Evolutionary conservation across 2,113 vertebrate species (phyloP).

Genomic region (Cariama cristata): DNA sequence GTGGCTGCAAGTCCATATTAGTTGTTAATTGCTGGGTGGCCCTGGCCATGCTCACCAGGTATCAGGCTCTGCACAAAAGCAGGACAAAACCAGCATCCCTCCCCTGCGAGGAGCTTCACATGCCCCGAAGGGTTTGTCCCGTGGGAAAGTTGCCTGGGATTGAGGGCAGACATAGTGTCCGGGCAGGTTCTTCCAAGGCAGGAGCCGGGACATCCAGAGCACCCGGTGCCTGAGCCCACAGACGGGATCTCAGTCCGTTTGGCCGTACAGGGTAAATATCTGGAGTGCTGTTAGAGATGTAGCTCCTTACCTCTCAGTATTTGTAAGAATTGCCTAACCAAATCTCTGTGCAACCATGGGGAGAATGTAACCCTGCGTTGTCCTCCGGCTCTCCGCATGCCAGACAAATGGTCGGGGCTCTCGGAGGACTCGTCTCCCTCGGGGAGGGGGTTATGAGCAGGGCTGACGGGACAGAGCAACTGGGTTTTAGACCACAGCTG

Average conservation of each 20-base stretch:
- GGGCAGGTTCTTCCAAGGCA: neutral
- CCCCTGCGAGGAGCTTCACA: fast-evolving
- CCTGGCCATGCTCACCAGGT: neutral
- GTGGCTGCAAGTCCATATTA: neutral
- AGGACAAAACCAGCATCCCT: neutral
- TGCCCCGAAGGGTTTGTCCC: neutral
- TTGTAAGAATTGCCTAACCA: neutral
- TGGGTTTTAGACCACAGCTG: constrained; percentile 51
- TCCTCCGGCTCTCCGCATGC: neutral
- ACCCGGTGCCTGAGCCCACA: neutral
- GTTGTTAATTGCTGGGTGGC: neutral
- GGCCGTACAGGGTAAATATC: neutral
- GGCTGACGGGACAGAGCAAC: neutral
- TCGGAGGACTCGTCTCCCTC: neutral
- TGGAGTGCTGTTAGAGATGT: fast-evolving
- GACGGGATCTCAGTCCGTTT: fast-evolving
- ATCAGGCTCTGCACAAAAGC: neutral
- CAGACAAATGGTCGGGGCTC: neutral
- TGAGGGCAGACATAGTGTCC: neutral
- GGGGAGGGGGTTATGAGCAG: neutral
- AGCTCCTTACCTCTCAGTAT: neutral
- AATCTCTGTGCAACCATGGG: neutral
- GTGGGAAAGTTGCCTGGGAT: neutral
- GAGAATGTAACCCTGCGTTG: neutral
- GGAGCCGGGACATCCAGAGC: neutral